Conservation (phyloP, 2,888 invertebrate genomes). For the Parnassius apollo region DNA sequence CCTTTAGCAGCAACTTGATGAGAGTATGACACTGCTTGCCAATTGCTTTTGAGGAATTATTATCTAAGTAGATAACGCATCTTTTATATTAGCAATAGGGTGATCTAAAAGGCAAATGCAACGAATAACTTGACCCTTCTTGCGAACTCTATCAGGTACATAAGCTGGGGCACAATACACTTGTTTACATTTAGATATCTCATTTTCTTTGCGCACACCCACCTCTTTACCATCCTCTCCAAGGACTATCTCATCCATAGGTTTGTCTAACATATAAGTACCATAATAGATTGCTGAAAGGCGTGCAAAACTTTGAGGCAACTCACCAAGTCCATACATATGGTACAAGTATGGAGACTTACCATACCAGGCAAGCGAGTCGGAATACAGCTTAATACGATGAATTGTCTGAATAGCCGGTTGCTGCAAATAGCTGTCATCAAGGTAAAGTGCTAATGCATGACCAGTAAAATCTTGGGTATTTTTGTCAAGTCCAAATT, state of each 20-base stretch:
- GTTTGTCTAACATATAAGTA: conserved; percentile 99
- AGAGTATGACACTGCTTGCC: conserved; percentile 95
- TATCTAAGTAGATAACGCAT: conserved; percentile 98
- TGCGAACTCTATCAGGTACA: conserved; percentile 91
- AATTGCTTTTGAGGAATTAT: conserved; percentile 99
- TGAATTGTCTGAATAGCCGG: conserved; percentile 93
- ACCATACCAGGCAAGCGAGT: conserved; percentile 98
- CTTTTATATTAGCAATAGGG: conserved; percentile 96
- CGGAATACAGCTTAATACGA: conserved; percentile 97
- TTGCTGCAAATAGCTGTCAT: conserved; percentile 93
- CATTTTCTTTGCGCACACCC: conserved; percentile 97
- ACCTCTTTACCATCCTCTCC: conserved; percentile 92
- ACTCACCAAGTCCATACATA: conserved; percentile 98
- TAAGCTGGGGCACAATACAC: conserved; percentile 99
- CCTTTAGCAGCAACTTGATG: conserved; percentile 91
- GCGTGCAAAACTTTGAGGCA: conserved; percentile 96
- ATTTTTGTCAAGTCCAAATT: conserved; percentile 97
- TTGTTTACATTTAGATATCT: conserved; percentile 97
- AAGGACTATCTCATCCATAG: conserved; percentile 96
- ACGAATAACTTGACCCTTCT: conserved; percentile 94
- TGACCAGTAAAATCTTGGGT: conserved; percentile 99
- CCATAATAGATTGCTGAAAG: conserved; percentile 99
- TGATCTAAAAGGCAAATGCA: conserved; percentile 99
- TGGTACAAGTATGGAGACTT: conserved; percentile 99
- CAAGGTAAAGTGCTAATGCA: conserved; percentile 95